Conservation (phyloP, 2,113 vertebrate species). For the Percopsis transmontana region DNA sequence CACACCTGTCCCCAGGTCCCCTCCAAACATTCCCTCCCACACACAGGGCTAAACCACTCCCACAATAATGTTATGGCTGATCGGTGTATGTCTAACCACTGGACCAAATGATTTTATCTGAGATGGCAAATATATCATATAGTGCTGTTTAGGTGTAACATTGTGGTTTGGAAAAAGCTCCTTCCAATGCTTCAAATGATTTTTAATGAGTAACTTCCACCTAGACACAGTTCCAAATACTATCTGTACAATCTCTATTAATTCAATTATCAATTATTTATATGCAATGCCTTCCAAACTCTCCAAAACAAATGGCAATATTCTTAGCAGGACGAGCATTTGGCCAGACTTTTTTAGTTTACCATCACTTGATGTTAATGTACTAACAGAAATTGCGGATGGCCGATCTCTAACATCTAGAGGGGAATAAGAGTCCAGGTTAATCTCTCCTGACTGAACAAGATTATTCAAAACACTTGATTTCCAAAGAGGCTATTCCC, state of each 20-base stretch:
- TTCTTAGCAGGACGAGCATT: slow-evolving; percentile 40
- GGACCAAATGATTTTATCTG: slow-evolving; percentile 25
- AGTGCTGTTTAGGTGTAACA: slow-evolving; percentile 39
- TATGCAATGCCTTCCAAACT: slow-evolving; percentile 27
- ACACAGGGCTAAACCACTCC: too few relatives aligned
- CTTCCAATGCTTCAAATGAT: slow-evolving; percentile 28
- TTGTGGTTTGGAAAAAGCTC: slow-evolving; percentile 25
- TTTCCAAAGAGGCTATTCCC: slow-evolving; percentile 22
- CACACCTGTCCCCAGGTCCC: too few relatives aligned
- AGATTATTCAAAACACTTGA: slow-evolving; percentile 26
- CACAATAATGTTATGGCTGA: too few relatives aligned
- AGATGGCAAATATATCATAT: slow-evolving; percentile 32
- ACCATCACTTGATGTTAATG: slow-evolving; percentile 20
- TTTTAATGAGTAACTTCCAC: slow-evolving; percentile 33
- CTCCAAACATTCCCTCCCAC: too few relatives aligned
- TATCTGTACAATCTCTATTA: slow-evolving; percentile 39
- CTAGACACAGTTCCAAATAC: slow-evolving; percentile 33
- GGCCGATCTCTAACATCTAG: slow-evolving; percentile 28
- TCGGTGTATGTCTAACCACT: slow-evolving; percentile 26
- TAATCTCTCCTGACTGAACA: slow-evolving; percentile 13
- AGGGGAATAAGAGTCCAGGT: slow-evolving; percentile 25
- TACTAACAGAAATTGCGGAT: slow-evolving; percentile 23
- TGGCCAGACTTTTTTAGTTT: slow-evolving; percentile 34
- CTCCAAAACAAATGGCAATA: slow-evolving; percentile 36
- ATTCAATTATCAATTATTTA: slow-evolving; percentile 6